Percentiles rank a stretch among this genome's conserved stretches.
Evolutionary conservation across 2,888 invertebrate genomes (phyloP).

Genomic region (Helobdella robusta): DNA sequence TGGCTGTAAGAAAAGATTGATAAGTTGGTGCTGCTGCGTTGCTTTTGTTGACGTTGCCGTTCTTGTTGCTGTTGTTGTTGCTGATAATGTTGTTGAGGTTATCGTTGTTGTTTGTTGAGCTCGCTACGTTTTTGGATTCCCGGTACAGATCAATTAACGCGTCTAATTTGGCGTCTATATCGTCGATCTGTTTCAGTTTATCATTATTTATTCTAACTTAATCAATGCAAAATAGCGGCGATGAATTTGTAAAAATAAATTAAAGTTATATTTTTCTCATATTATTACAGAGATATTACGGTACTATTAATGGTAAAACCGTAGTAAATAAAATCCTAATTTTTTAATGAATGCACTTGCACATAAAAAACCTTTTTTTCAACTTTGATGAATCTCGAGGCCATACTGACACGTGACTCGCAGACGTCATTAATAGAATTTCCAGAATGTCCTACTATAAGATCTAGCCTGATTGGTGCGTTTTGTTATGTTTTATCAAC

Average conservation of each 20-base stretch:
- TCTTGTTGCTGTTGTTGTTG: not conserved
- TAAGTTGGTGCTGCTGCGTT: not conserved
- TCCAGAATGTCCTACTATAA: conserved; percentile 82
- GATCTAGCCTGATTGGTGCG: conserved; percentile 66
- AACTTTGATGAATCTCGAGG: conserved; percentile 82
- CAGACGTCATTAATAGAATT: conserved; percentile 85
- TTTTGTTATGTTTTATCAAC: no score
- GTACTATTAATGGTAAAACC: no score
- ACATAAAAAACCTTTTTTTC: conserved; percentile 69
- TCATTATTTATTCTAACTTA: no score
- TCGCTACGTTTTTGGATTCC: conserved; percentile 61
- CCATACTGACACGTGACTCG: conserved; percentile 81
- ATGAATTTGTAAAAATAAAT: no score
- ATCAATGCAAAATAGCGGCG: no score
- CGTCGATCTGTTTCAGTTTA: conserved; percentile 75
- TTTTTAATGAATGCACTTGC: no score
- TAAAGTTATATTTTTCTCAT: no score
- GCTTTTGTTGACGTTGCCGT: conserved; percentile 5
- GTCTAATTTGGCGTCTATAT: conserved; percentile 81
- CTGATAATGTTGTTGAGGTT: not conserved
- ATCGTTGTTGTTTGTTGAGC: not conserved
- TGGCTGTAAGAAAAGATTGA: no score
- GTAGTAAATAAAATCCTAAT: no score
- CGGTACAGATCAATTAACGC: conserved; percentile 78
- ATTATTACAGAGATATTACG: no score